Base-by-base conservation (phyloP, 2,113 vertebrate species). In the Mastomys natalensis region DNA sequence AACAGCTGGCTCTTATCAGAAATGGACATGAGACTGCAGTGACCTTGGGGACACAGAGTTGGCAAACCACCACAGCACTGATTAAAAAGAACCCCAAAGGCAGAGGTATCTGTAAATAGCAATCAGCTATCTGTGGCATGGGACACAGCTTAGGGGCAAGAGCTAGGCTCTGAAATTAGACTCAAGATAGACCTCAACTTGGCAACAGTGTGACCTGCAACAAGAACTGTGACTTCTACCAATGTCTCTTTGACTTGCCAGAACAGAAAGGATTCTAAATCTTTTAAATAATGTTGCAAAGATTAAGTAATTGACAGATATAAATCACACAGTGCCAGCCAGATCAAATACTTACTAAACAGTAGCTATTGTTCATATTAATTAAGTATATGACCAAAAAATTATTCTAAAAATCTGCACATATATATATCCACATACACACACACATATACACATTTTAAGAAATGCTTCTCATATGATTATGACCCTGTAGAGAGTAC, bases 1-100 rank as follows among this genome's bases (percentile, higher is more conserved):
- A 95, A 91, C 72, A 93, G 70, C 51, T 87, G 72, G 7, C 43
- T 77, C 48, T 43, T 72, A 53, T 53, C 72, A 68, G 55, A 92
- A 88, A 93, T 43, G 31, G 66, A 64, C 45, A 10, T 4, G 93
- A 93, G 64, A 45, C 26, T 29, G 45, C 48, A 40, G 73, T 70
- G 95, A 94, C 96, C 96, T 95, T 95, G 81, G 88, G 86, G 60
- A 95, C 72, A 68, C 53, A 45, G 76, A 81, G 13, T 12, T 91
- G 84, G 93, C 93, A 97, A 97, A 90, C 12, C 16, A 87, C 90
- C 87, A 84, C 22, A 92, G 86, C 55, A 84, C 48, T 37, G 77
- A 95, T 89, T 78, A 31, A 10, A 95, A 96, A 94, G 34, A 55
- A 76, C 87, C 95, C 91, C 3, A 16, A 70, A 87, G 94, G 94